phyloP scores from a whole-genome alignment of 2,797 vertebrate genomes.

The Malacoraja senta region DNA sequence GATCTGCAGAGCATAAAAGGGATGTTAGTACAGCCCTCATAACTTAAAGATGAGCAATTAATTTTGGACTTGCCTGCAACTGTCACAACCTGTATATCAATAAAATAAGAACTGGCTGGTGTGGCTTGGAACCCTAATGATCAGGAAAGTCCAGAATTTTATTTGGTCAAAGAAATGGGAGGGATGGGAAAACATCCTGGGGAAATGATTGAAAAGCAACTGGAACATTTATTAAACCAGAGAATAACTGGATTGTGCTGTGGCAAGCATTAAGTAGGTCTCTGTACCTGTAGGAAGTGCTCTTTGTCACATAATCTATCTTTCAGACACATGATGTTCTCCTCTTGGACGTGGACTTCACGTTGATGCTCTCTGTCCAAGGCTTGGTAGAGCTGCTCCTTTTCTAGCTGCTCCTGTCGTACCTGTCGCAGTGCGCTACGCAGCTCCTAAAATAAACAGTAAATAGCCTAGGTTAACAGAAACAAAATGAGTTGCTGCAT shows the following conservation, averaged over 20 bases:
- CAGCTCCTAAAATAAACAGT: slow-evolving; percentile 65
- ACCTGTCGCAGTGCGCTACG: slow-evolving; percentile 63
- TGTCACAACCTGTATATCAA: no score
- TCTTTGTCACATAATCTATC: slow-evolving; percentile 67
- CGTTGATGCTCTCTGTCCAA: slow-evolving; percentile 55
- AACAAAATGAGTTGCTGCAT: background rate
- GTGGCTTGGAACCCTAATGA: no score
- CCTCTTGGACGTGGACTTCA: slow-evolving; percentile 62
- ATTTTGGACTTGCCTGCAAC: no score
- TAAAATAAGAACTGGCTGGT: no score
- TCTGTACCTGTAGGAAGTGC: slow-evolving; percentile 68
- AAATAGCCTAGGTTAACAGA: background rate
- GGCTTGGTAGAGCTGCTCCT: slow-evolving; percentile 60
- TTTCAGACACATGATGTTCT: slow-evolving; percentile 61
- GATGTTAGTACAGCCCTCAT: background rate
- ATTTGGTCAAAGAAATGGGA: background rate
- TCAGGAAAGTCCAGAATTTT: background rate
- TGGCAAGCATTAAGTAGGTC: slow-evolving; percentile 39
- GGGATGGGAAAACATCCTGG: background rate
- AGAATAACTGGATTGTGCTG: background rate
- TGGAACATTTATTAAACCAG: background rate
- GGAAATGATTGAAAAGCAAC: background rate
- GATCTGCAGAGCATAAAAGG: background rate
- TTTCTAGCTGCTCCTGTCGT: slow-evolving; percentile 63
- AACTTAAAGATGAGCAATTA: no score